Conservation (phyloP, 2,797 vertebrate genomes). For the Florisuga fusca region DNA sequence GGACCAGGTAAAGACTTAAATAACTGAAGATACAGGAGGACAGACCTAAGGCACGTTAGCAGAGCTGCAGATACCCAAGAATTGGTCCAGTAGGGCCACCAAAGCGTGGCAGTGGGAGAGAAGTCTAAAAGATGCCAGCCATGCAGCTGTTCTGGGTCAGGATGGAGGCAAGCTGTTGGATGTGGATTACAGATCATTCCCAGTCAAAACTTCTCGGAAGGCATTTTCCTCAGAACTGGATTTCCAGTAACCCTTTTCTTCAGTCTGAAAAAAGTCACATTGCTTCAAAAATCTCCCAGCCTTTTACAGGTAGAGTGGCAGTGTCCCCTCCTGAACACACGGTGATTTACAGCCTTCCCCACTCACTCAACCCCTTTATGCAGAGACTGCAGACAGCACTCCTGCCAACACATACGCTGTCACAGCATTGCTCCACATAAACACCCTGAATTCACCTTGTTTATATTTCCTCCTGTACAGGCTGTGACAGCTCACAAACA, state of each 20-base stretch:
- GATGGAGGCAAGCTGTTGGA: not conserved
- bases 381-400: constrained; percentile 35
- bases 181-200: not conserved
- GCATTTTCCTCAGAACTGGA: not conserved
- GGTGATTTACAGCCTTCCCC: constrained; percentile 54
- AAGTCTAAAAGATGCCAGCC: not conserved
- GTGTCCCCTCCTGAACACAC: constrained; percentile 38
- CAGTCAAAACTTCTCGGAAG: not conserved
- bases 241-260: constrained; percentile 25
- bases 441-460: constrained; percentile 51
- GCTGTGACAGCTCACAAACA: constrained; percentile 10
- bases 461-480: not conserved
- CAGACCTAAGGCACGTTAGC: not conserved
- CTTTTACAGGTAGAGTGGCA: constrained; percentile 42
- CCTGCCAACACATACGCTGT: constrained; percentile 19
- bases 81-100: not conserved
- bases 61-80: not conserved
- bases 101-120: not conserved
- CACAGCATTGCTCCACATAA: constrained; percentile 26
- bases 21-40: not conserved
- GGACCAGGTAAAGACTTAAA: not conserved
- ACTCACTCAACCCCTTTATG: not conserved
- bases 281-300: not conserved
- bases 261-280: not conserved
- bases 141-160: not conserved